These are phyloP conservation scores for Drosophila prosaltans DNA, from an alignment of 1,140 invertebrate species.

Conservation along the genomic window DNA sequence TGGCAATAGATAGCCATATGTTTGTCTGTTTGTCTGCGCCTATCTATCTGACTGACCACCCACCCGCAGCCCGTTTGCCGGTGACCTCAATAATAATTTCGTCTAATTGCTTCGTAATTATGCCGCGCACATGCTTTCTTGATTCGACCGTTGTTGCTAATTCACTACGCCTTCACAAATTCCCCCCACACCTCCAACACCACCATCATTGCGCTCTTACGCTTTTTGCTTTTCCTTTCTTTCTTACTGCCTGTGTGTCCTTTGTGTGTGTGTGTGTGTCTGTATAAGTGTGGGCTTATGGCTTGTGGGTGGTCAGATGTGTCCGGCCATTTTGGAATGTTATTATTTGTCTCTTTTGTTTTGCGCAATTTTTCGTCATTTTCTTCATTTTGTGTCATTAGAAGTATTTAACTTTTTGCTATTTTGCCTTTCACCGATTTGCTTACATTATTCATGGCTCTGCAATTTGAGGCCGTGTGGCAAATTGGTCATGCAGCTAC, in stretches of 20 bases:
- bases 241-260: slow-evolving; percentile 17
- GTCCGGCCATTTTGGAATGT: slow-evolving; percentile 68
- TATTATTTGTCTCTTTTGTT: slow-evolving; percentile 79
- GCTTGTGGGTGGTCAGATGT: slow-evolving; percentile 2
- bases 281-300: too few species aligned
- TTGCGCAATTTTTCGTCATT: slow-evolving; percentile 77
- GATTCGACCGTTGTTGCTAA: slow-evolving; percentile 71
- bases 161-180: slow-evolving; percentile 46
- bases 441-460: slow-evolving; percentile 69
- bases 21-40: slow-evolving; percentile 30
- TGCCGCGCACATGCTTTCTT: slow-evolving; percentile 78
- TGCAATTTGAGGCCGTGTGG: slow-evolving; percentile 38
- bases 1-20: slow-evolving; percentile 57
- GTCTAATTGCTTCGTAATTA: slow-evolving; percentile 81
- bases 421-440: slow-evolving; percentile 74
- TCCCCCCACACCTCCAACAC: slow-evolving; percentile 4
- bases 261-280: slow-evolving; percentile 18
- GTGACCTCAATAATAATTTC: slow-evolving; percentile 80
- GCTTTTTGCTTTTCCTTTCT: slow-evolving; percentile 17
- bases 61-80: slow-evolving; percentile 18
- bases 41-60: too few species aligned
- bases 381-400: slow-evolving; percentile 77
- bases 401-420: slow-evolving; percentile 80
- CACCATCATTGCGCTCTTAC: too few species aligned
- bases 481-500: slow-evolving; percentile 34